Base-by-base conservation (phyloP, 2,797 vertebrate species). In the Amphiprion clarkii region DNA sequence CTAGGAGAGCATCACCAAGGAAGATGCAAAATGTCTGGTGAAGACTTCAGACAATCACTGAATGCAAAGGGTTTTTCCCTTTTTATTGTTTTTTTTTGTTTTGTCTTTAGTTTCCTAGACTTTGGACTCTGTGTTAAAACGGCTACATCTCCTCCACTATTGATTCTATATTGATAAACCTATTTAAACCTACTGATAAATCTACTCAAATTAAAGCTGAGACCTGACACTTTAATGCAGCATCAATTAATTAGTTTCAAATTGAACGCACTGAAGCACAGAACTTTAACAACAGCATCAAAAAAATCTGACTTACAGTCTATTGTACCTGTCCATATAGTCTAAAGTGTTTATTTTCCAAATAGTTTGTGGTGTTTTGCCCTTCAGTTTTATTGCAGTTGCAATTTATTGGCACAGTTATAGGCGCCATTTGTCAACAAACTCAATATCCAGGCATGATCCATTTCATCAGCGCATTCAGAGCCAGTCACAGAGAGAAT, bases 361-460 rank as follows among this genome's bases (percentile, higher is more conserved):
- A 67, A 68, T 42, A 31, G 25, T 71, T 74, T 55, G 56, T 39
- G 69, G 55, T 83, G 63, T 80, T 69, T 65, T 67, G 54, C 29
- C 54, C 12, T 36, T 62, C 25, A 25, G n/a, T 81, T 88, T 72
- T 65, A 74, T 67, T 83, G 71, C 36, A 12, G 46, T 61, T 56
- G 51, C 77, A 75, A 87, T 87, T 79, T 79, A 88, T 78, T 55
- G 67, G 52, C 63, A 36, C 53, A 51, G 52, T 73, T 79, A 61
- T 68, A 10, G 76, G 55, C 39, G 55, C 53, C 66, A 59, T 88
- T 80, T 76, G 51, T 85, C 74, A 85, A 76, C 79, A 68, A 70
- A 70, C 46, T 70, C 79, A 49, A 73, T 75, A 76, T 53, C 14
- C 52, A 48, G 40, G 14, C 70, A 40, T 56, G 55, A 64, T 71